Percentiles rank a stretch among this genome's conserved stretches.
These are phyloP conservation scores for Mormyrops attenuatus DNA, from an alignment of 2,797 vertebrate genomes.

Conservation along the genomic window DNA sequence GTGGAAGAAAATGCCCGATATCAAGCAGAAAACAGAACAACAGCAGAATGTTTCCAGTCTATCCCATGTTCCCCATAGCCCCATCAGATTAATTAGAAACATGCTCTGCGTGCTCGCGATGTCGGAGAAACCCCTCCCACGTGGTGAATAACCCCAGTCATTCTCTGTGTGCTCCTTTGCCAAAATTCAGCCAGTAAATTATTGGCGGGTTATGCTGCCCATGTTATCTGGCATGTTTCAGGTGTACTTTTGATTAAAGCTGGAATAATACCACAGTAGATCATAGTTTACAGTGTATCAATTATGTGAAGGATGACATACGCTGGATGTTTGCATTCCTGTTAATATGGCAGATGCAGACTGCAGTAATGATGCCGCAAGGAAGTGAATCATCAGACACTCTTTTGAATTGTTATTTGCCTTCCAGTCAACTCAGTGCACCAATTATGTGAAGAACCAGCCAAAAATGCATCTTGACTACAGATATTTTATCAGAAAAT, in stretches of 20 bases:
- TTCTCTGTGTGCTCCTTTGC: neutral
- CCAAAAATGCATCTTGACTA: neutral
- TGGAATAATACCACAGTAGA: neutral
- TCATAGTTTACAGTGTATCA: neutral
- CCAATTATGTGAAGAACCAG: neutral
- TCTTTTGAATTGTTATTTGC: neutral
- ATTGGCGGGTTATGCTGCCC: neutral
- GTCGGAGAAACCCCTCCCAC: neutral
- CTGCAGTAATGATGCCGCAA: neutral
- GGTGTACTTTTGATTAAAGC: neutral
- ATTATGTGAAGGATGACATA: neutral
- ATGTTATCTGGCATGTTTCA: neutral
- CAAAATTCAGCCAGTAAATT: neutral
- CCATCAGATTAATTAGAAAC: constrained; percentile 1
- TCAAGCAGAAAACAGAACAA: constrained; percentile 33
- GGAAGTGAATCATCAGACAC: neutral
- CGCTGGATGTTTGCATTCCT: neutral
- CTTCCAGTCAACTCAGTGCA: constrained; percentile 1
- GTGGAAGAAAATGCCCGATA: constrained; percentile 11
- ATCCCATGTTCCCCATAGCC: neutral
- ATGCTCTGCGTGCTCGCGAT: neutral
- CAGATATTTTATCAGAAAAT: neutral
- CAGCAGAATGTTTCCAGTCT: neutral
- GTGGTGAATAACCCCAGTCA: neutral
- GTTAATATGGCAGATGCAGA: neutral